phyloP scores from a whole-genome alignment of 2,113 vertebrate genomes.

The Nanger granti region DNA sequence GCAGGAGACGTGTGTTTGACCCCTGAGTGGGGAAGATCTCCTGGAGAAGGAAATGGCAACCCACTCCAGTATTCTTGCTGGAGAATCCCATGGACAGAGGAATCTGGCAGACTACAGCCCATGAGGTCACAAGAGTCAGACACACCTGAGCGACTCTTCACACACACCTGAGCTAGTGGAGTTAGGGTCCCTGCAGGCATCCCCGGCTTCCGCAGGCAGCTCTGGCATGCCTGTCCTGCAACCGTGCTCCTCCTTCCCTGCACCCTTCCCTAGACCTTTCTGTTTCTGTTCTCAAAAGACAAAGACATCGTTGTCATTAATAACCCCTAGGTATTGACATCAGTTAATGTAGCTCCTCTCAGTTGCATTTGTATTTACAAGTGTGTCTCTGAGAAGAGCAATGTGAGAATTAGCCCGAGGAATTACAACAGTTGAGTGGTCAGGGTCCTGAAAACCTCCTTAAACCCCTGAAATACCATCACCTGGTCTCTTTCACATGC shows the following conservation, averaged over 20 bases:
- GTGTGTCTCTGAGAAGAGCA: neutral
- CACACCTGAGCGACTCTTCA: neutral
- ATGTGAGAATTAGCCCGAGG: neutral
- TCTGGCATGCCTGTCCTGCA: rapidly evolving
- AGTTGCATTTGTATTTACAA: neutral
- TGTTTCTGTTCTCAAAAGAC: neutral
- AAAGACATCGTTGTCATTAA: neutral
- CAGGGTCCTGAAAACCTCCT: neutral
- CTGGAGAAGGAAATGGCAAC: neutral
- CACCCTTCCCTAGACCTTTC: neutral
- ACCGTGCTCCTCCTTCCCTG: neutral
- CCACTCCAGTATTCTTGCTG: neutral
- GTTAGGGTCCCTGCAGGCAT: rapidly evolving
- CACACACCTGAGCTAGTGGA: neutral
- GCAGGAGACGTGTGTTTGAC: neutral
- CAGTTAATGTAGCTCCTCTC: neutral
- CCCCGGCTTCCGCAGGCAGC: neutral
- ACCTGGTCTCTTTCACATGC: neutral
- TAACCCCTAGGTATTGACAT: neutral
- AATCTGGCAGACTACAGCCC: neutral
- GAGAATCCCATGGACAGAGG: neutral
- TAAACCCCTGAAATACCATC: too few relatives aligned
- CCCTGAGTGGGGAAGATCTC: neutral
- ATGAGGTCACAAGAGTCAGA: neutral
- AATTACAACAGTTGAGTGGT: neutral